These are phyloP conservation scores for Coregonus clupeaformis DNA, from an alignment of 2,113 vertebrate genomes.

Conservation along the genomic window DNA sequence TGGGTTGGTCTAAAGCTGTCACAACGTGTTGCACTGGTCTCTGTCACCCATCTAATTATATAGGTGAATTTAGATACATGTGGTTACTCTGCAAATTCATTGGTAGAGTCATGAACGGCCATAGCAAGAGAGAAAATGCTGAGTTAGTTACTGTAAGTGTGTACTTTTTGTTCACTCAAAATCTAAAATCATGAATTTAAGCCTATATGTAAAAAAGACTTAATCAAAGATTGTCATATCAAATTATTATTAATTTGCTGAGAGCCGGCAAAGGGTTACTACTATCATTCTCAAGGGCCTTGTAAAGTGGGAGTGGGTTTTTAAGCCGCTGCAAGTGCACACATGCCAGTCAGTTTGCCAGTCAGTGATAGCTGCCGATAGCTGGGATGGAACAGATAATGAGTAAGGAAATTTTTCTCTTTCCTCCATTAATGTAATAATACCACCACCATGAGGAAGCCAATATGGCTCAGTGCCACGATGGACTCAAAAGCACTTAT, in stretches of 20 bases:
- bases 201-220: not conserved
- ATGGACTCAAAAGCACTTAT: constrained; percentile 21
- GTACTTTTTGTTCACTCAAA: constrained; percentile 34
- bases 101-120: constrained; percentile 10
- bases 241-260: no score
- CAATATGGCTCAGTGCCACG: not conserved
- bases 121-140: constrained; percentile 34
- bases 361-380: no score
- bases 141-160: constrained; percentile 29
- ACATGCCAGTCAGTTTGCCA: no score
- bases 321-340: no score
- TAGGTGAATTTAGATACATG: constrained; percentile 28
- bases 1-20: constrained; percentile 45
- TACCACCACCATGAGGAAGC: not conserved
- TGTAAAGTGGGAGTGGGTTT: no score
- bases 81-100: not conserved
- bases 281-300: no score
- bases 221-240: no score
- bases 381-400: not conserved
- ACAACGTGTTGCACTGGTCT: constrained; percentile 58
- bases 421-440: constrained; percentile 8
- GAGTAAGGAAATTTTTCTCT: constrained; percentile 29
- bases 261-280: no score
- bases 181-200: not conserved
- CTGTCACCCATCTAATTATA: constrained; percentile 53